A percentile compares a stretch with the other conserved stretches of the same genome.
These are phyloP conservation scores for Zaprionus taronus DNA, from an alignment of 1,140 invertebrate species.

Conservation along the genomic window DNA sequence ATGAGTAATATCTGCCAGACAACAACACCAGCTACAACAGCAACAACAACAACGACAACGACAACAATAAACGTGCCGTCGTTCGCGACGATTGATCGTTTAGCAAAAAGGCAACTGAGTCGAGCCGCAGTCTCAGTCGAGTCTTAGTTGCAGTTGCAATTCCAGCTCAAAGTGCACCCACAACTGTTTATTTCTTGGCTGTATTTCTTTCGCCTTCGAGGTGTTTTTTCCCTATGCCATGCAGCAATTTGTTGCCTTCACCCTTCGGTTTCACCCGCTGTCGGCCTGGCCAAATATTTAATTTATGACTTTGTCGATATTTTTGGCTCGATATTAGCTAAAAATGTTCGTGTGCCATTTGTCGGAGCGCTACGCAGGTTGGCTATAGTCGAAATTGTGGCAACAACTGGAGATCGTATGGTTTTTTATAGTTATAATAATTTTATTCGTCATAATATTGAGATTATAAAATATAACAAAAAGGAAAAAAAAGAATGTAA, in stretches of 20 bases:
- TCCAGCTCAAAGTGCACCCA: conserved; percentile 10
- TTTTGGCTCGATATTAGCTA: conserved; percentile 35
- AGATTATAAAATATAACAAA: background rate
- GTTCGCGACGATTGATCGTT: conserved; percentile 81
- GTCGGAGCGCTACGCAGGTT: conserved; percentile 29
- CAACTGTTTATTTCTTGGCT: conserved; percentile 28
- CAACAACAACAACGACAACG: conserved; percentile 34
- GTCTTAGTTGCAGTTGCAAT: background rate
- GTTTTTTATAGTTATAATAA: background rate
- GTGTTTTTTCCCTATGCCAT: conserved; percentile 51
- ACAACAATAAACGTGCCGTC: conserved; percentile 60
- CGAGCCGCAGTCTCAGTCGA: background rate
- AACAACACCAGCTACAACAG: conserved; percentile 12
- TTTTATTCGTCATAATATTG: background rate
- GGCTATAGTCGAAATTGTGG: conserved; percentile 15
- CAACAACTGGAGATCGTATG: background rate
- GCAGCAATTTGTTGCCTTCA: conserved; percentile 67
- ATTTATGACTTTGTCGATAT: conserved; percentile 83
- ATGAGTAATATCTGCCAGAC: conserved; percentile 59
- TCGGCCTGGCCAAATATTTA: conserved; percentile 66
- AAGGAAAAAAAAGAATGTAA: background rate
- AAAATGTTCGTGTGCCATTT: conserved; percentile 54
- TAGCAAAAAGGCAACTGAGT: conserved; percentile 46
- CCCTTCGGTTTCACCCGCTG: conserved; percentile 35
- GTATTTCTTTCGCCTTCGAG: conserved; percentile 57